Evolutionary conservation across 2,888 invertebrate genomes (phyloP), one percentile per base, ranked within the genome.

Genomic region (Diplazon laetatorius): DNA sequence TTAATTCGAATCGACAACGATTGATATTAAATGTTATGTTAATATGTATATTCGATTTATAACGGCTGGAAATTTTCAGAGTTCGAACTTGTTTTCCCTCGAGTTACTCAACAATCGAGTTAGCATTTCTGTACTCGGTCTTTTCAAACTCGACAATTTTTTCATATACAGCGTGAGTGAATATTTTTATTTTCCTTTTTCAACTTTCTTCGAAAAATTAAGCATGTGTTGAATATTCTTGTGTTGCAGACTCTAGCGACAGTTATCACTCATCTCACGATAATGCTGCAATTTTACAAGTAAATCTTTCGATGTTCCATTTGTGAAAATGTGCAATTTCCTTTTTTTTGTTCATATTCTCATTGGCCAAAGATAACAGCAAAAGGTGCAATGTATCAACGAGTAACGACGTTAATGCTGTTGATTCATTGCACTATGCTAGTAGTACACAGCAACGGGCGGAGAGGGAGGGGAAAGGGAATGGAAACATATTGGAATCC

Each of bases 61-160:
- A n/a, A n/a, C n/a, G n/a, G n/a, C n/a, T n/a, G 10, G 9, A 39
- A 25, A 14, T 50, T 63, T 63, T 30, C 48, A 76, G 72, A 68
- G 62, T 20, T 39, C 72, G n/a, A 18, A 22, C 18, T 6, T 62
- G 18, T 37, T 72, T 5, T 68, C 72, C 3, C 46, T 76, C 4
- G 76, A 68, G 62, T 37, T 76, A 9, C 70, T 76, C 6, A 42
- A 72, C 6, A 76, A 76, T 14, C 66, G 39, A 14, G 22, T 72
- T 8, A 68, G 9, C 0, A 66, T 72, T n/a, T 66, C 72, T 6
- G 18, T 76, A 0, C 48, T 70, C 20, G 59, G 70, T 12, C 65
- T 74, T 22, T n/a, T 73, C 50, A 20, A 73, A 37, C 50, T 78
- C n/a, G 60, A 73, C 30, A 20, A 73, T 42, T 50, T 39, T 30